Percentiles rank a stretch among this genome's conserved stretches.
phyloP scores from a whole-genome alignment of 2,113 vertebrate species.

The Rhipidura dahli region DNA sequence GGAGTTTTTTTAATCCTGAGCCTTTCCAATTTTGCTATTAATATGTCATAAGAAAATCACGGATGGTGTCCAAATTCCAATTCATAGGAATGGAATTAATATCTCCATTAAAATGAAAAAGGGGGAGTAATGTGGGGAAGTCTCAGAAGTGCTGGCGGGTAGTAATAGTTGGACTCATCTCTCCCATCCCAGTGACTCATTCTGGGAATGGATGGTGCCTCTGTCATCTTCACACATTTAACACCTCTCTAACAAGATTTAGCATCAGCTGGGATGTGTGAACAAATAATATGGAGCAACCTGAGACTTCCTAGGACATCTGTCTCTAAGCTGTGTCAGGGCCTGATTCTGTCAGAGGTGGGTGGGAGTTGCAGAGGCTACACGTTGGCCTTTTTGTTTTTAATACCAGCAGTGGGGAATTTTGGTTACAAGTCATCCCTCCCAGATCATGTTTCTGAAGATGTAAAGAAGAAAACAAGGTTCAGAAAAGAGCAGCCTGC shows the following conservation, averaged over 20 bases:
- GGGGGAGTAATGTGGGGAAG: neutral
- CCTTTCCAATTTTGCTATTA: conserved; percentile 47
- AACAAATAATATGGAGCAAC: conserved; percentile 49
- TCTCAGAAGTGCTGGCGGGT: conserved; percentile 34
- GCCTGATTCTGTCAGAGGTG: neutral
- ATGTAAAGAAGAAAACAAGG: conserved; percentile 31
- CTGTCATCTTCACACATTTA: conserved; percentile 31
- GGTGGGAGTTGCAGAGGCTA: neutral
- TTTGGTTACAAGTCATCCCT: neutral
- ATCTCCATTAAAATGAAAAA: conserved; percentile 40
- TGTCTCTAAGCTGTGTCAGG: neutral
- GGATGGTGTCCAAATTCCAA: conserved; percentile 26
- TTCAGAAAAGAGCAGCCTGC: conserved; percentile 20
- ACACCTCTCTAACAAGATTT: conserved; percentile 43
- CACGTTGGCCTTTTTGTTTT: neutral
- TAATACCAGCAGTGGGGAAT: conserved; percentile 21
- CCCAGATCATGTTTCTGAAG: conserved; percentile 33
- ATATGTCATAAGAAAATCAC: conserved; percentile 30
- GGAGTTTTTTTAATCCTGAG: neutral
- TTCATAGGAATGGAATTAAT: conserved; percentile 55
- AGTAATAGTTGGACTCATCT: neutral
- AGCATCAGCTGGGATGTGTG: conserved; percentile 47
- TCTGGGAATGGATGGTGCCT: conserved; percentile 31
- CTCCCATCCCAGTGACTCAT: neutral
- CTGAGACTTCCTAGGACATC: conserved; percentile 38